Evolutionary conservation across 2,113 vertebrate species (phyloP), one percentile per base, ranked within the genome.

Genomic region (Kryptolebias marmoratus): DNA sequence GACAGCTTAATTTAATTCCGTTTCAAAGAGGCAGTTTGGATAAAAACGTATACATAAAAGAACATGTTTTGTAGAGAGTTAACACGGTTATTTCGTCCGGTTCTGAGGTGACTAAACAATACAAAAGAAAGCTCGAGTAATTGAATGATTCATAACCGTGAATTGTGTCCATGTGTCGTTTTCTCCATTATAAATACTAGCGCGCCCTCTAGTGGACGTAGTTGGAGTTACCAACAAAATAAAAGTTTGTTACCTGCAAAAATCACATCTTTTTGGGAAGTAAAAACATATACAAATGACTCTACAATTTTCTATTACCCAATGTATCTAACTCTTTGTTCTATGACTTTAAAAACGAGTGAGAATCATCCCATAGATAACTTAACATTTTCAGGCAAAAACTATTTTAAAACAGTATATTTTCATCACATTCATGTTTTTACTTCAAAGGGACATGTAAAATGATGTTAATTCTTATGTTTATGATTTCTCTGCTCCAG

Each of bases 171-270:
- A 14, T 32, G 36, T 6, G 18, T 55, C 11, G 2, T 55, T 42
- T 61, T 53, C 2, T 52, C 30, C 0, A 70, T 77, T 79, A 0
- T 2, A 69, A 71, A 54, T 80, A 73, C 78, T 1, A 47, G 49
- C 3, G 53, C 83, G 61, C 75, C 83, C 74, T 56, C 87, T 82
- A 71, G 81, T 28, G 84, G 76, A 59, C 27, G 5, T 1, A 54
- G 0, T 1, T 5, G 11, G 28, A 28, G 50, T 18, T 27, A 36
- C 2, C 39, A 44, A 44, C 16, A 14, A 59, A 32, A 18, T 18
- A 5, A 39, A 42, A n/a, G 18, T 18, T 50, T 50, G 12, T 15
- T 18, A 16, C 7, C 18, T 7, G 6, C 49, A 50, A 11, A 50
- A 16, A 50, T 18, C 16, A 5, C 16, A 50, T n/a, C n/a, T 9